Percentiles rank a stretch among this genome's conserved stretches.
Evolutionary conservation across 2,113 vertebrate genomes (phyloP).

Genomic region (Campylomormyrus tamandua): DNA sequence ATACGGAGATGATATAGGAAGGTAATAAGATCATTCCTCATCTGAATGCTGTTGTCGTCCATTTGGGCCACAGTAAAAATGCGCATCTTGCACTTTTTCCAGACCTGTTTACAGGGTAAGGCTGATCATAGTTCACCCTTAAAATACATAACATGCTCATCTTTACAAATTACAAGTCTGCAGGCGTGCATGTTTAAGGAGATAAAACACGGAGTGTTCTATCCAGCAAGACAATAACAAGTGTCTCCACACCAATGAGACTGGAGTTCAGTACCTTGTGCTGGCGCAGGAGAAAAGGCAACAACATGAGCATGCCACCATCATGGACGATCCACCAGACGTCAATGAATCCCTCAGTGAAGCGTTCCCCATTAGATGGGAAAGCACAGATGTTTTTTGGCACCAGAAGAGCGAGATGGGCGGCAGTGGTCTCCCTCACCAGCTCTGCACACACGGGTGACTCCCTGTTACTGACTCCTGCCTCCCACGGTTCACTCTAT

Average conservation of each 20-base stretch:
- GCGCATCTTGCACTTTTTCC: slow-evolving; percentile 97
- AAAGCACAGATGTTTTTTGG: slow-evolving; percentile 91
- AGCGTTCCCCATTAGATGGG: slow-evolving; percentile 90
- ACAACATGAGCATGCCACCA: slow-evolving; percentile 95
- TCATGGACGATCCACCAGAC: slow-evolving; percentile 99
- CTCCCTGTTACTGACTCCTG: background rate
- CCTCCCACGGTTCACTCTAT: background rate
- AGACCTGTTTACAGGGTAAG: slow-evolving; percentile 66
- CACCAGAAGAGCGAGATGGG: slow-evolving; percentile 83
- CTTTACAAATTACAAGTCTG: background rate
- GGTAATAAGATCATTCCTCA: slow-evolving; percentile 94
- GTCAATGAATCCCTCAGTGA: slow-evolving; percentile 89
- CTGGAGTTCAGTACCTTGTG: slow-evolving; percentile 73
- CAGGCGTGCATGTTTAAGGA: background rate
- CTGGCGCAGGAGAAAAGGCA: slow-evolving; percentile 92
- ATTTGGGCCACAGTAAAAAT: slow-evolving; percentile 98
- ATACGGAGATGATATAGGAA: slow-evolving; percentile 96
- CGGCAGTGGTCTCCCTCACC: slow-evolving; percentile 89
- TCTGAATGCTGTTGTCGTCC: slow-evolving; percentile 98
- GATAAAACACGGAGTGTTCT: background rate
- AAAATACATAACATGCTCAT: background rate
- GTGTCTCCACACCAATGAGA: background rate
- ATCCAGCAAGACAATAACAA: background rate
- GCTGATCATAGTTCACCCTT: background rate
- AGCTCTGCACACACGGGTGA: slow-evolving; percentile 63